Percentiles rank a stretch among this genome's conserved stretches.
Conservation (phyloP, 2,888 invertebrate genomes). For the Apeira syringaria region DNA sequence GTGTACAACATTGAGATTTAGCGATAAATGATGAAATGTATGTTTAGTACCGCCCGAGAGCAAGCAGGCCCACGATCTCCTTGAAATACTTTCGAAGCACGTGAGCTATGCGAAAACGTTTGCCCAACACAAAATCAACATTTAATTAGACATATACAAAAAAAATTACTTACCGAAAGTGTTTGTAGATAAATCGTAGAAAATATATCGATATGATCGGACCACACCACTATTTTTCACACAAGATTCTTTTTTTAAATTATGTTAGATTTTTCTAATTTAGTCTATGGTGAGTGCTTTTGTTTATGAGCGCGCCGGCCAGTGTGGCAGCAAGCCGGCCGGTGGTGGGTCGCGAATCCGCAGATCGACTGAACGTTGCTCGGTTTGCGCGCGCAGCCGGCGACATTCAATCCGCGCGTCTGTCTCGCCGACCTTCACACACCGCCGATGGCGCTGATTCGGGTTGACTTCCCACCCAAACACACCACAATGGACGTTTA, state of each 20-base stretch:
- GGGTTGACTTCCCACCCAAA: constrained; percentile 29
- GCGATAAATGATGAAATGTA: constrained; percentile 34
- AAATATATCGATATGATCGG: constrained; percentile 15
- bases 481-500: constrained; percentile 21
- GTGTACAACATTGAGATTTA: constrained; percentile 21
- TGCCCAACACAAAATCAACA: constrained; percentile 60
- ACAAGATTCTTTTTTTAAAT: constrained; percentile 8
- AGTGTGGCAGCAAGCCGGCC: constrained; percentile 46
- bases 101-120: constrained; percentile 76
- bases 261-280: constrained; percentile 24
- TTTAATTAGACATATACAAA: constrained; percentile 53
- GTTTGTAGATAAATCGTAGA: constrained; percentile 18
- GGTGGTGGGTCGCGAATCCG: constrained; percentile 61
- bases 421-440: constrained; percentile 46
- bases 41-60: constrained; percentile 46
- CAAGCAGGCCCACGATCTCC: constrained; percentile 61
- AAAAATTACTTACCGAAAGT: constrained; percentile 61
- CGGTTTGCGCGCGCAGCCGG: constrained; percentile 52
- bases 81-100: constrained; percentile 82
- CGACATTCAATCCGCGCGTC: constrained; percentile 49
- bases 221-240: constrained; percentile 34
- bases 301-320: constrained; percentile 37
- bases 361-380: constrained; percentile 66
- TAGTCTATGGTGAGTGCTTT: constrained; percentile 32
- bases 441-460: constrained; percentile 28